Base-by-base conservation (phyloP, 2,888 invertebrate species). In the Lacanobia wlatinum region DNA sequence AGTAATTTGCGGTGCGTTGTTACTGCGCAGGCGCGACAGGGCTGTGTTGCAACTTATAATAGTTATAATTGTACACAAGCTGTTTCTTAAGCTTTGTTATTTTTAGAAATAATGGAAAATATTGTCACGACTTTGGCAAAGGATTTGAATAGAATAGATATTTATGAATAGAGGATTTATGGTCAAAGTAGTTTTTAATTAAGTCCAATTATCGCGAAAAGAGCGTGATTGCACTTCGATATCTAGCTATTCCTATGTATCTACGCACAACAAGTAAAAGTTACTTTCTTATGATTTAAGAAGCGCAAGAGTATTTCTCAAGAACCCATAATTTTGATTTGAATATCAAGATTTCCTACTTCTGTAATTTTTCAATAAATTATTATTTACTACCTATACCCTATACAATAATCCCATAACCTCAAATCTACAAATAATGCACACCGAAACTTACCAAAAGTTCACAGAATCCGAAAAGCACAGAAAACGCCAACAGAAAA, bases 391-490 rank as follows among this genome's bases (percentile, higher is more conserved):
- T n/a, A n/a, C 5, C 43, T 2, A 34, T 5, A 34, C 34, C 10
- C n/a, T 38, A 59, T 23, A 28, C 8, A 28, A 12, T 53, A 23
- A 21, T 48, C 46, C 14, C 12, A 6, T 4, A 64, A 1, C 9
- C n/a, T 46, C 7, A n/a, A 34, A 28, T 21, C 1, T 21, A 53
- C 9, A n/a, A 63, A 56, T 28, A 64, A 53, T 34, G 12, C 62
- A 60, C n/a, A 67, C 18, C 62, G 69, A 53, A 64, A 83, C 85
- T 86, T 69, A 86, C 85, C 85, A 78, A 70, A 74, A 83, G 71
- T 48, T 76, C 76, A 86, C 82, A 86, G 87, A 78, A 86, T 86
- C 85, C 87, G 70, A 70, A 68, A 72, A 76, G 67, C 84, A 86
- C 78, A 79, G 77, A 81, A 67, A 69, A 72, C 70, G 60, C 48